A percentile compares a stretch with the other conserved stretches of the same genome.
phyloP scores from a whole-genome alignment of 2,888 invertebrate genomes.

The Phanerotoma sp. region DNA sequence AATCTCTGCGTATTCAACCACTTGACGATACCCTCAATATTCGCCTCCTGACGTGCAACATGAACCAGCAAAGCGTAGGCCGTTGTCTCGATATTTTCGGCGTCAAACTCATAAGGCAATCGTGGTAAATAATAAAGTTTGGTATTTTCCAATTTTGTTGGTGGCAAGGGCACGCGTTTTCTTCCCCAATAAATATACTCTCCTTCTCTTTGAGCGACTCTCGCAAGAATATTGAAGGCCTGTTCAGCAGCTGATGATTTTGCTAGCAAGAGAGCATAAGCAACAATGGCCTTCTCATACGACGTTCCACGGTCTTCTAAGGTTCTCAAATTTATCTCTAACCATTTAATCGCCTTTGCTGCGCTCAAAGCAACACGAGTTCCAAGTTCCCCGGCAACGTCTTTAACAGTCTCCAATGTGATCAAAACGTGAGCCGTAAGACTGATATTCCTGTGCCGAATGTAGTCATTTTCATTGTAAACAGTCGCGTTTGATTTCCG shows the following conservation, averaged over 20 bases:
- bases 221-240: slow-evolving; percentile 74
- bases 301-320: slow-evolving; percentile 72
- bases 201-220: slow-evolving; percentile 69
- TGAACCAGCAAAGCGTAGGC: slow-evolving; percentile 89
- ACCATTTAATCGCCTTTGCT: slow-evolving; percentile 73
- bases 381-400: slow-evolving; percentile 72
- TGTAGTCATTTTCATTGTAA: slow-evolving; percentile 58
- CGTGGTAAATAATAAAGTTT: slow-evolving; percentile 88
- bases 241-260: slow-evolving; percentile 85
- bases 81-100: slow-evolving; percentile 90
- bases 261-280: slow-evolving; percentile 81
- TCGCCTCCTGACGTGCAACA: slow-evolving; percentile 79
- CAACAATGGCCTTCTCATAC: slow-evolving; percentile 84
- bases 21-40: slow-evolving; percentile 82
- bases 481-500: slow-evolving; percentile 81
- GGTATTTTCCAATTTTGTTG: slow-evolving; percentile 86
- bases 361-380: slow-evolving; percentile 76
- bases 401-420: slow-evolving; percentile 80
- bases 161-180: slow-evolving; percentile 75
- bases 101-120: slow-evolving; percentile 84
- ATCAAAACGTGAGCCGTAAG: slow-evolving; percentile 93
- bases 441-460: slow-evolving; percentile 77
- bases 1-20: slow-evolving; percentile 89
- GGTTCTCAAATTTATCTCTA: slow-evolving; percentile 79
- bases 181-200: slow-evolving; percentile 87